These are phyloP conservation scores for Otolemur crassicaudatus DNA, from an alignment of 2,797 vertebrate species.

Conservation along the genomic window DNA sequence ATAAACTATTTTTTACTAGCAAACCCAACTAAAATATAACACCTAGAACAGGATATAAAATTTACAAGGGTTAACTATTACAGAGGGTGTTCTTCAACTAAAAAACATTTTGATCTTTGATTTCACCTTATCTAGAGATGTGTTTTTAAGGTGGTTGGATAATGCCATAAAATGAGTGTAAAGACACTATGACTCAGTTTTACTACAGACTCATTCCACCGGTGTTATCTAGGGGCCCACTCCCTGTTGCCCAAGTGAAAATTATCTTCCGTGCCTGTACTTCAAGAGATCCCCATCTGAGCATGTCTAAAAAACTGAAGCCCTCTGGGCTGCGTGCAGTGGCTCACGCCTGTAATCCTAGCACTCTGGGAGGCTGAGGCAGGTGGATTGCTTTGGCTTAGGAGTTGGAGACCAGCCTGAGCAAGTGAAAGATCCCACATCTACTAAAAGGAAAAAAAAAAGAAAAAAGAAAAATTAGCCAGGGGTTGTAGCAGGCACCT, in stretches of 20 bases:
- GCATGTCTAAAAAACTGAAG: not conserved
- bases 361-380: too few species aligned
- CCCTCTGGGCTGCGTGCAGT: too few species aligned
- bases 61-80: constrained; percentile 23
- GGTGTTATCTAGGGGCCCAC: not conserved
- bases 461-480: too few species aligned
- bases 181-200: constrained; percentile 57
- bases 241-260: not conserved
- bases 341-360: too few species aligned
- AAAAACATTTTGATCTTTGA: constrained; percentile 67
- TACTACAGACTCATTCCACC: constrained; percentile 39
- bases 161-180: constrained; percentile 26
- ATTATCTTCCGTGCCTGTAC: not conserved
- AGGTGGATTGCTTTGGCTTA: too few species aligned
- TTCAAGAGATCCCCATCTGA: not conserved
- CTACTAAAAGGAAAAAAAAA: too few species aligned
- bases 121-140: constrained; percentile 61
- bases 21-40: constrained; percentile 36
- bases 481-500: too few species aligned
- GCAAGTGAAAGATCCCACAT: too few species aligned
- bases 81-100: not conserved
- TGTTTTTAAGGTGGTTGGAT: not conserved
- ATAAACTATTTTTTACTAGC: not conserved
- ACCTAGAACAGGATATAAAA: not conserved
- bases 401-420: too few species aligned